These are phyloP conservation scores for Epistrophe eligans DNA, from an alignment of 2,888 invertebrate species.

Conservation along the genomic window DNA sequence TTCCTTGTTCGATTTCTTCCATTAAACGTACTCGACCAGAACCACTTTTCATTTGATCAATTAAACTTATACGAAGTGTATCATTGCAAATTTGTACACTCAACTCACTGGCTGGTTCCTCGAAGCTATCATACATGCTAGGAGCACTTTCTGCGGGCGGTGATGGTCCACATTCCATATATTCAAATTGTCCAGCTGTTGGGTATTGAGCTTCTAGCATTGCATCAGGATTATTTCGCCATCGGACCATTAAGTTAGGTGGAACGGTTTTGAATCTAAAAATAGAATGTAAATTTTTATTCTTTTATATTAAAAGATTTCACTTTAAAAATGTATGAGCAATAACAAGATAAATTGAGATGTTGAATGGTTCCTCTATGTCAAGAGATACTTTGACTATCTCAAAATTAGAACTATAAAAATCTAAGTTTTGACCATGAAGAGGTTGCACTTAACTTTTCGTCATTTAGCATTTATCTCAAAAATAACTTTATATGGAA, in stretches of 20 bases:
- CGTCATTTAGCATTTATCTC: too few relatives aligned
- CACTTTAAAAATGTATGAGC: too few relatives aligned
- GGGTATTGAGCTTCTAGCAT: constrained; percentile 89
- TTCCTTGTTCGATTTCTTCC: constrained; percentile 90
- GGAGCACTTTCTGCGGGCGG: constrained; percentile 92
- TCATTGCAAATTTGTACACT: constrained; percentile 90
- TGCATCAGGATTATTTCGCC: constrained; percentile 85
- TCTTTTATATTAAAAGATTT: too few relatives aligned
- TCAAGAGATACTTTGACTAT: too few relatives aligned
- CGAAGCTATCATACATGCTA: constrained; percentile 92
- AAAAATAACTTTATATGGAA: too few relatives aligned
- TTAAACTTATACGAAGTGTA: constrained; percentile 89
- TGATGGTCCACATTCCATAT: constrained; percentile 91
- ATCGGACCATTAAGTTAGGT: constrained; percentile 85
- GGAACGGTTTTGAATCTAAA: constrained; percentile 84
- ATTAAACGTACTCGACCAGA: constrained; percentile 88
- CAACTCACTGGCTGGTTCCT: constrained; percentile 88
- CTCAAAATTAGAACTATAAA: too few relatives aligned
- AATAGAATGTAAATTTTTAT: background rate
- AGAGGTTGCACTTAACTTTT: too few relatives aligned
- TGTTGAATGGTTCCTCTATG: too few relatives aligned
- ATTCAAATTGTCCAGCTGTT: constrained; percentile 88
- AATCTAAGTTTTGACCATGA: too few relatives aligned
- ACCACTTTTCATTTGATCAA: constrained; percentile 89
- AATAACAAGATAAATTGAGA: too few relatives aligned